Evolutionary conservation across 53 echinoderm and acorn worm species (phyloP), one percentile per base, ranked within the genome.

Genomic region (Hippasteria phrygiana): DNA sequence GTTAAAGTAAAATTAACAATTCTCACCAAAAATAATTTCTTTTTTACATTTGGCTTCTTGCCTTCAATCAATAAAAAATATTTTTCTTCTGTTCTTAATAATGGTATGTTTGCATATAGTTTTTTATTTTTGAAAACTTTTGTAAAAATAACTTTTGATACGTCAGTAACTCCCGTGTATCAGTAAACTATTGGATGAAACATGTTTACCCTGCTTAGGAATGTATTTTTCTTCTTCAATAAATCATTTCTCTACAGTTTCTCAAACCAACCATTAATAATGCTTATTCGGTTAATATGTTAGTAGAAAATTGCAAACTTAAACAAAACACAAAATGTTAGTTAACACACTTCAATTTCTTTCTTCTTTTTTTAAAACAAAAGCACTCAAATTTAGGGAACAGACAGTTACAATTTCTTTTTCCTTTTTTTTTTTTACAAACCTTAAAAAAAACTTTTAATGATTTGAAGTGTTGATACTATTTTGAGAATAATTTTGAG

Each of bases 31-130:
- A 38, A 82, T 82, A 47, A 47, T 46, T 64, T 35, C 3, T 27
- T 79, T 64, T 45, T 39, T 63, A 31, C 2, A 38, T 56, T 27
- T 62, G 5, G 29, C 66, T 66, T 11, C 3, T 40, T 78, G 78
- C 55, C 59, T 28, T 64, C 7, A 43, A 45, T 82, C 20, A 66
- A 82, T 66, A 64, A 65, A 82, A 82, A 82, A 42, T 63, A 41
- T 24, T n/a, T 1, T 38, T 79, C 59, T 43, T 82, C 45, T 43
- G 38, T 55, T 40, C 51, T 18, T 80, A 24, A 62, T 55, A 63
- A 43, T 46, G 29, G 46, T 33, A 43, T 32, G 26, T 33, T n/a
- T 66, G 82, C 82, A 82, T 24, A 64, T 66, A 80, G 37, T 80
- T 18, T 46, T 64, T 65, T 31, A 62, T 36, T 14, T 67, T 14